Evolutionary conservation across 2,797 vertebrate genomes (phyloP).

Genomic region (Hipposideros larvatus): DNA sequence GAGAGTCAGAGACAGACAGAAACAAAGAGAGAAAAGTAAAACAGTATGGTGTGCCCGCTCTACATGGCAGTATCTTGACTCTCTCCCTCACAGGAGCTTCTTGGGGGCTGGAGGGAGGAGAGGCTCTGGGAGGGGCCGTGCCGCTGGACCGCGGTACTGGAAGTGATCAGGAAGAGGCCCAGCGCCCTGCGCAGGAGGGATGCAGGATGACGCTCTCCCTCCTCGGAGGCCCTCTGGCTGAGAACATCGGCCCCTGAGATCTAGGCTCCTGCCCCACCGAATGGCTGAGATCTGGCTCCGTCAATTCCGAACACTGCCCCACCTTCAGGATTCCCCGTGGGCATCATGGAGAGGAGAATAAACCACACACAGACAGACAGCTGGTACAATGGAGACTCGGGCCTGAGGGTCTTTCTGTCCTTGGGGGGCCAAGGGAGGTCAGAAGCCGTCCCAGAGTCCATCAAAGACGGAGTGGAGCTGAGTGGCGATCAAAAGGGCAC

Average conservation of each 20-base stretch:
- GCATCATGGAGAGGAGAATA: fast-evolving
- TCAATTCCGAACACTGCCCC: neutral
- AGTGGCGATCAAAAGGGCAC: neutral
- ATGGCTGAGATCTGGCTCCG: neutral
- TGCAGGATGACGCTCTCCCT: slow-evolving; percentile 78
- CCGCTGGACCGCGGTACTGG: fast-evolving
- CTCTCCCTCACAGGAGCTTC: neutral
- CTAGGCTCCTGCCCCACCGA: neutral
- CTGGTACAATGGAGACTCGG: neutral
- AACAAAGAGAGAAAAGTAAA: neutral
- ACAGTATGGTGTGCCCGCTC: neutral
- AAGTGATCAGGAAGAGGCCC: neutral
- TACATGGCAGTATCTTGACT: neutral
- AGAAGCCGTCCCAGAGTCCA: neutral
- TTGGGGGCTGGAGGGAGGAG: fast-evolving
- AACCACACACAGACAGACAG: neutral
- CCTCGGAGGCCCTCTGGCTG: neutral
- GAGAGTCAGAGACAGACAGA: no score
- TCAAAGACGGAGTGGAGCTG: fast-evolving
- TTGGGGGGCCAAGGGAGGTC: fast-evolving
- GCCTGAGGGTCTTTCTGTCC: neutral
- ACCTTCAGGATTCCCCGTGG: neutral
- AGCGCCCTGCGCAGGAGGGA: slow-evolving; percentile 84
- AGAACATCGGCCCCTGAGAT: neutral
- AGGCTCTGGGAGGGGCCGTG: neutral